These are phyloP conservation scores for Phataginus tricuspis DNA, from an alignment of 2,797 vertebrate species.

Conservation along the genomic window DNA sequence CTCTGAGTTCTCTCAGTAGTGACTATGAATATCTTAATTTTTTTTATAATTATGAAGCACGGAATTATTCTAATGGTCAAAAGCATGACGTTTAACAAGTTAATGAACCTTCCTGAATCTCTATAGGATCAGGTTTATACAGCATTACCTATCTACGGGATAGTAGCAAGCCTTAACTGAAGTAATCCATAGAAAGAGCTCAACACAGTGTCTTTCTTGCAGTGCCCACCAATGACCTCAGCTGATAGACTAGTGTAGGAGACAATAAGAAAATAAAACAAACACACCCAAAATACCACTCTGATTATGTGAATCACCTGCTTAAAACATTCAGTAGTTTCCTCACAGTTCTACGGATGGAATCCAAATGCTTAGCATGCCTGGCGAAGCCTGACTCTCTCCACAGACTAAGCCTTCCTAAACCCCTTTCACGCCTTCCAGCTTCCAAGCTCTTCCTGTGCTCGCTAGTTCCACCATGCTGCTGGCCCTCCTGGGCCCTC, in stretches of 20 bases:
- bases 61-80: constrained; percentile 22
- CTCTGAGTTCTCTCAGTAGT: neutral
- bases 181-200: neutral
- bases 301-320: neutral
- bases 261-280: neutral
- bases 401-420: neutral
- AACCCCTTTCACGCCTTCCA: neutral
- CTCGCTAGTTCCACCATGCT: neutral
- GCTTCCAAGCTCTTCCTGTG: neutral
- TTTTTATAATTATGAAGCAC: constrained; percentile 35
- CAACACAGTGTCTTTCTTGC: neutral
- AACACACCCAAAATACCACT: neutral
- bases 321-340: neutral
- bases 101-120: constrained; percentile 21
- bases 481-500: neutral
- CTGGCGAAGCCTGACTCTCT: neutral
- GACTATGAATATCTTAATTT: constrained; percentile 34
- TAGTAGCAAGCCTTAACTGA: neutral
- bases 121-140: neutral
- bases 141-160: neutral
- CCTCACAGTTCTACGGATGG: neutral
- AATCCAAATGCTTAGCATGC: neutral
- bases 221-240: neutral
- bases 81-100: constrained; percentile 25
- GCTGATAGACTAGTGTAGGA: neutral